These are phyloP conservation scores for Sinosuthora webbiana DNA, from an alignment of 2,113 vertebrate species.

Conservation along the genomic window DNA sequence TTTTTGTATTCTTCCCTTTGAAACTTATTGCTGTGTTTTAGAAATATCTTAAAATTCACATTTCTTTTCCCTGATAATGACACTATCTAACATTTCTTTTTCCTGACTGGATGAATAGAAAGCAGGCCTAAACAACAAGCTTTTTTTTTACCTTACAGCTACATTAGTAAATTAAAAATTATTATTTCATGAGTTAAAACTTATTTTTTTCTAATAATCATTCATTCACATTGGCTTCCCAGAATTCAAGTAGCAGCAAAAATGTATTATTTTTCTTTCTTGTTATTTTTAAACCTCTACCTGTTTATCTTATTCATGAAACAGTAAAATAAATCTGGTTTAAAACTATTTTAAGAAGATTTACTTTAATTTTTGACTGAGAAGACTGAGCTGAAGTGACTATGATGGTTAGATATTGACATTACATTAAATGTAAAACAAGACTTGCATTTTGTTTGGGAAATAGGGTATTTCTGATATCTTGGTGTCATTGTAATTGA, in stretches of 20 bases:
- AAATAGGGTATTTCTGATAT: neutral
- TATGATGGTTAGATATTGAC: neutral
- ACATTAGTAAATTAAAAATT: neutral
- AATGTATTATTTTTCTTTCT: neutral
- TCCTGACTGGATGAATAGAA: neutral
- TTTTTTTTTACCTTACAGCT: neutral
- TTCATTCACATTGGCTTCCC: neutral
- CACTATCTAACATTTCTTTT: neutral
- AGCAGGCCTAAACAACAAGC: neutral
- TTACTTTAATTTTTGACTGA: neutral
- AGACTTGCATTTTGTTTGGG: accelerated
- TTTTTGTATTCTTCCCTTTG: neutral
- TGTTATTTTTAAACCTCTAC: neutral
- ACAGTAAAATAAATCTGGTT: neutral
- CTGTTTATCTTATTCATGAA: neutral
- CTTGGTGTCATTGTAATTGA: neutral
- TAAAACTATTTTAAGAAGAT: neutral
- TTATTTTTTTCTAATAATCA: neutral
- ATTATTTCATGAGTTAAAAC: neutral
- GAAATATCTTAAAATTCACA: neutral
- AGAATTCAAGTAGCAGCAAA: neutral
- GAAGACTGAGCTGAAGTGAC: neutral
- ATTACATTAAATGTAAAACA: neutral
- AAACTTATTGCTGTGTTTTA: neutral
- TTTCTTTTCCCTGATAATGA: neutral